These are phyloP conservation scores for Onychomys torridus DNA, from an alignment of 2,797 vertebrate species.

Conservation along the genomic window DNA sequence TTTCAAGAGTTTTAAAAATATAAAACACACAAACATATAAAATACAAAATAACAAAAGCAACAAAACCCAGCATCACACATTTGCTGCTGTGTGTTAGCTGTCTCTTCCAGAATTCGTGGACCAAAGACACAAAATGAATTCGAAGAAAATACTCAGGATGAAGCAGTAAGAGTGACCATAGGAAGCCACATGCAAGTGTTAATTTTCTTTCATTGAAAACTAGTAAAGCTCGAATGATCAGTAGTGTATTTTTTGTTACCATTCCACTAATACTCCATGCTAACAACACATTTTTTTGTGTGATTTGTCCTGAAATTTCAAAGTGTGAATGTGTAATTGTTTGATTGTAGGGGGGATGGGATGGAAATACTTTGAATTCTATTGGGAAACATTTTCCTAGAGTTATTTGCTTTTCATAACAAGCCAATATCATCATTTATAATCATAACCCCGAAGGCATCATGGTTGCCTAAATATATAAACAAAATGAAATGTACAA, in stretches of 20 bases:
- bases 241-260: not conserved
- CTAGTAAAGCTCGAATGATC: not conserved
- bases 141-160: not conserved
- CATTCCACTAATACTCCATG: not conserved
- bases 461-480: constrained; percentile 61
- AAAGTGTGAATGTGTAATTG: not conserved
- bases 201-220: not conserved
- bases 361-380: constrained; percentile 52
- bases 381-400: constrained; percentile 58
- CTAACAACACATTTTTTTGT: not conserved
- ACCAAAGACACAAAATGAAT: not conserved
- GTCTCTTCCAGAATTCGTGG: not conserved
- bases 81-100: not conserved
- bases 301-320: not conserved
- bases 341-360: not conserved
- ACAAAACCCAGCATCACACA: too few relatives aligned
- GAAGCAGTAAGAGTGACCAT: not conserved
- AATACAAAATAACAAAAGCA: not conserved
- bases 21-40: not conserved
- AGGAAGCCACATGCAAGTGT: not conserved
- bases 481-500: constrained; percentile 70
- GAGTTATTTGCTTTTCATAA: constrained; percentile 68
- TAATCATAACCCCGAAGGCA: constrained; percentile 74
- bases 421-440: constrained; percentile 62
- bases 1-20: not conserved